A percentile compares a stretch with the other conserved stretches of the same genome.
phyloP scores from a whole-genome alignment of 2,113 vertebrate species.

The Esox niger region DNA sequence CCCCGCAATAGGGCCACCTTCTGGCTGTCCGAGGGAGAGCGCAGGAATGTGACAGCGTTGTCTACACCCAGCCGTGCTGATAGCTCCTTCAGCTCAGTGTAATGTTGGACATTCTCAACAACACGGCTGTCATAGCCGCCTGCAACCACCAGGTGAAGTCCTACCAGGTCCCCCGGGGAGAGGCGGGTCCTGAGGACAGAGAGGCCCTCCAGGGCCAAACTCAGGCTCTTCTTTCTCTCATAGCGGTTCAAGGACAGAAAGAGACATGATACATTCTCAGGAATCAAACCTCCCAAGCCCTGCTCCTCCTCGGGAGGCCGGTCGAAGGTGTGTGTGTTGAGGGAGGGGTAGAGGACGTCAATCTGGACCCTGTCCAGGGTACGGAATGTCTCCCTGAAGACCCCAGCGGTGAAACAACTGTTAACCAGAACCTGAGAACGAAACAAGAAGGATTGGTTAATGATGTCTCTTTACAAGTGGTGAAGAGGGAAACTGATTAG shows the following conservation, averaged over 20 bases:
- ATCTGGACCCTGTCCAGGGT: constrained; percentile 78
- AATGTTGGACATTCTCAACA: constrained; percentile 88
- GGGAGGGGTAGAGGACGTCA: constrained; percentile 89
- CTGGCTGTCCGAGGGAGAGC: constrained; percentile 87
- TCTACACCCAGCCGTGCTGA: constrained; percentile 67
- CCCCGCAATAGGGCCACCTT: constrained; percentile 83
- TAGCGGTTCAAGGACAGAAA: constrained; percentile 97
- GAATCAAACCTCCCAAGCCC: constrained; percentile 72
- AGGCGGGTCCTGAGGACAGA: constrained; percentile 72
- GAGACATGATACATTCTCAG: constrained; percentile 73
- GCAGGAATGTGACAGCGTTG: constrained; percentile 83
- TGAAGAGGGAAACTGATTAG: no score
- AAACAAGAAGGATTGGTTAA: constrained; percentile 20
- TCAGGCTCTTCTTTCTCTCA: constrained; percentile 93
- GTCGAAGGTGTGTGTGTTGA: constrained; percentile 84
- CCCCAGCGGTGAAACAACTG: constrained; percentile 85
- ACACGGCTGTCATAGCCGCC: constrained; percentile 93
- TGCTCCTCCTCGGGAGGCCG: constrained; percentile 58
- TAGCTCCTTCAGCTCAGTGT: constrained; percentile 79
- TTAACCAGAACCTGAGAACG: constrained; percentile 84
- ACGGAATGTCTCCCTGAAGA: constrained; percentile 89
- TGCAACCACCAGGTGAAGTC: constrained; percentile 87
- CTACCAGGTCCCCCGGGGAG: constrained; percentile 67
- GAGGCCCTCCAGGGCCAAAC: constrained; percentile 81
- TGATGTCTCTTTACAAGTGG: not conserved